phyloP scores from a whole-genome alignment of 2,797 vertebrate species.

The Coregonus sp. region DNA sequence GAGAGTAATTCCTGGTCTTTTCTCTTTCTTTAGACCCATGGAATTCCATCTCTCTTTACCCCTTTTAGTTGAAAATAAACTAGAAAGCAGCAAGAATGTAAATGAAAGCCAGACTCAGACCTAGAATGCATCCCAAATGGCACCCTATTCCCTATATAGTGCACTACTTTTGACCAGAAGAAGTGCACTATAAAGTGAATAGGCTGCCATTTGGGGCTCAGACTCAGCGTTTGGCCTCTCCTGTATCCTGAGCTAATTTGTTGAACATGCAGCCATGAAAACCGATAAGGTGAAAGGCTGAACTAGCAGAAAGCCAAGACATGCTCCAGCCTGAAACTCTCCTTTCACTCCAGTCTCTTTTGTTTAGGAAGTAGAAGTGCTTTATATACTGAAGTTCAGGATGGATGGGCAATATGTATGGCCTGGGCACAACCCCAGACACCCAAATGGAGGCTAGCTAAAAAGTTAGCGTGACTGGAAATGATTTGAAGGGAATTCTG shows the following conservation, averaged over 20 bases:
- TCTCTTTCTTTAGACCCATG: constrained; percentile 57
- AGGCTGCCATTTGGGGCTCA: not conserved
- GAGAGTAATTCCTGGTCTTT: constrained; percentile 38
- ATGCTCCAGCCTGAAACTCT: not conserved
- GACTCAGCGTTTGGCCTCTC: not conserved
- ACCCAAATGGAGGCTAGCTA: not conserved
- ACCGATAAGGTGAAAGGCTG: not conserved
- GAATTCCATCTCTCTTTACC: constrained; percentile 60
- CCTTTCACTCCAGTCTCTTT: not conserved
- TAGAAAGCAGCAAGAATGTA: constrained; percentile 68
- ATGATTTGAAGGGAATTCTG: not conserved
- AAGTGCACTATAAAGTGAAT: not conserved
- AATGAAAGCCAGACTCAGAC: constrained; percentile 65
- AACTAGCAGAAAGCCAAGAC: not conserved
- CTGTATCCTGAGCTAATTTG: not conserved
- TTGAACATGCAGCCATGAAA: not conserved
- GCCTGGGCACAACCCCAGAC: not conserved
- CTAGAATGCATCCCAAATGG: not conserved
- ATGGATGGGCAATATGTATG: not conserved
- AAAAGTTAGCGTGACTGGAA: constrained; percentile 3
- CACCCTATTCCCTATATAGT: not conserved
- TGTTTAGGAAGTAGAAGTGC: not conserved
- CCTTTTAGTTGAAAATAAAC: constrained; percentile 30
- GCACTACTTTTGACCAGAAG: not conserved
- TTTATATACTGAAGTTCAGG: not conserved